Conservation (phyloP, 30 jellyfish, hydroid and myxozoan genomes). For the Pelagia noctiluca region DNA sequence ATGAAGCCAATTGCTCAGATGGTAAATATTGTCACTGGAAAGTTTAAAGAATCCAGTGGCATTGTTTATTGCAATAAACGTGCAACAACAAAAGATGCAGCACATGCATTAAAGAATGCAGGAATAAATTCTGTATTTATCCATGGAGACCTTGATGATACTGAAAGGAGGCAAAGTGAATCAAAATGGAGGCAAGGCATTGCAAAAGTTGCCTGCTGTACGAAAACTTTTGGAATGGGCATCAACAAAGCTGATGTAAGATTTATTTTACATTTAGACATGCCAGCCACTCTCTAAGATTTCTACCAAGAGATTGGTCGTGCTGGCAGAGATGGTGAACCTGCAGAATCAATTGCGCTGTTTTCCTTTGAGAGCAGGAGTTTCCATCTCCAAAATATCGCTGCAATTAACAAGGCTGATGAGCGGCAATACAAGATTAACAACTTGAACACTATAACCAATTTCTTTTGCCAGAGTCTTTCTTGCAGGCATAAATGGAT, state of each 20-base stretch:
- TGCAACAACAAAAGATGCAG: not conserved
- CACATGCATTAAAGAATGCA: not conserved
- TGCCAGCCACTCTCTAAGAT: not conserved
- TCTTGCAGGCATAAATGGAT: not conserved
- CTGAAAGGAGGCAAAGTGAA: not conserved
- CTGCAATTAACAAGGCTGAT: not conserved
- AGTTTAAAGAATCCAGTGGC: not conserved
- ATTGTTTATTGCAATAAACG: not conserved
- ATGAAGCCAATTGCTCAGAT: not conserved
- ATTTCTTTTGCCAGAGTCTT: not conserved
- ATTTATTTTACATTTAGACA: conserved; percentile 2
- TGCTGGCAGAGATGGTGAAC: not conserved
- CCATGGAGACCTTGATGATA: not conserved
- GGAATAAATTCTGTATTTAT: not conserved
- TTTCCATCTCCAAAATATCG: not conserved
- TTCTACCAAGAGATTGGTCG: not conserved
- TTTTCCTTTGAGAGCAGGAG: not conserved
- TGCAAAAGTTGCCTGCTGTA: not conserved
- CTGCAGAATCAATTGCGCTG: not conserved
- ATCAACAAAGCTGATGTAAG: conserved; percentile 11
- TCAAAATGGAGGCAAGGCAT: not conserved
- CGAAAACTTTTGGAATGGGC: conserved; percentile 18
- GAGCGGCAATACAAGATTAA: not conserved
- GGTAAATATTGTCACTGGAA: not conserved
- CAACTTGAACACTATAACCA: not conserved